phyloP scores from a whole-genome alignment of 2,797 vertebrate genomes.

The Anguilla anguilla region DNA sequence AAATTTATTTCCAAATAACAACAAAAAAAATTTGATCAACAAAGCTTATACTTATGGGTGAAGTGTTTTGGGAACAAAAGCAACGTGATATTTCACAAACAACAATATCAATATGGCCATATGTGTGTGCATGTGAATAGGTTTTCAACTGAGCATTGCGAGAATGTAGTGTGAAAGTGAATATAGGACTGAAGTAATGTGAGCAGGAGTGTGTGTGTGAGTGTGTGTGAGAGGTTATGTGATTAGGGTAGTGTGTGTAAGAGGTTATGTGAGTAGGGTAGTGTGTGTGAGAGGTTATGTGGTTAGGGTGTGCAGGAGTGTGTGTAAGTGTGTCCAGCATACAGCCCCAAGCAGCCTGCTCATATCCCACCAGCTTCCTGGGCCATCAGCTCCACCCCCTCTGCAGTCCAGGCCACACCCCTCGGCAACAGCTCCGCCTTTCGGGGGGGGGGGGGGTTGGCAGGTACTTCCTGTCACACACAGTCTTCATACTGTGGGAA shows the following conservation, averaged over 20 bases:
- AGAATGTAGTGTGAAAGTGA: no score
- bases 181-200: no score
- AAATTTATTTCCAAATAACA: not conserved
- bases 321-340: not conserved
- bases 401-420: not conserved
- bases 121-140: no score
- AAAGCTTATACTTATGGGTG: not conserved
- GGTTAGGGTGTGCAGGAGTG: not conserved
- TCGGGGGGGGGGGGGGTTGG: not conserved
- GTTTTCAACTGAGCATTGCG: no score
- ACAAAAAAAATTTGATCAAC: not conserved
- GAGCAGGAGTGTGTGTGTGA: no score
- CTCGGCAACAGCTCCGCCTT: not conserved
- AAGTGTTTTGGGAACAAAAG: not conserved
- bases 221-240: no score
- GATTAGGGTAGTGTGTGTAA: not conserved
- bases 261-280: not conserved
- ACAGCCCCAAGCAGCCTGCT: not conserved
- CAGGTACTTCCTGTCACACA: slow-evolving; percentile 37
- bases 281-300: not conserved
- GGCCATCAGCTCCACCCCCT: slow-evolving; percentile 14
- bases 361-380: slow-evolving; percentile 34
- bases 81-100: not conserved
- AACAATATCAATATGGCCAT: not conserved
- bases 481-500: slow-evolving; percentile 37